phyloP scores from a whole-genome alignment of 2,888 invertebrate genomes.

The Gastracanthus pulcherrimus region DNA sequence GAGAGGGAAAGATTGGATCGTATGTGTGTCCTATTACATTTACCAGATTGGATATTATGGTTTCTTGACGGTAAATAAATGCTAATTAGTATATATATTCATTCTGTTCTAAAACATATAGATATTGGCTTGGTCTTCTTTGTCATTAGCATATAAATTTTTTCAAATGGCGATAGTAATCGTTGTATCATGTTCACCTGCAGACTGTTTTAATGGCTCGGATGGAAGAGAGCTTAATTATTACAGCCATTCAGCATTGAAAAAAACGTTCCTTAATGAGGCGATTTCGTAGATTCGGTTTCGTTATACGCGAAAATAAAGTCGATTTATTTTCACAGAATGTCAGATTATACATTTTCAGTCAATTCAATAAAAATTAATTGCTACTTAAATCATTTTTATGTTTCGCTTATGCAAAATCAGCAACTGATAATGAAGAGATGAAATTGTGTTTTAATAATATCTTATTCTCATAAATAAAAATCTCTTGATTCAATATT shows the following conservation, averaged over 20 bases:
- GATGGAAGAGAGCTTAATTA: conserved; percentile 30
- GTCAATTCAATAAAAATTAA: background rate
- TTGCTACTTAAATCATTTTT: conserved; percentile 15
- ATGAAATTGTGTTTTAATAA: too few relatives aligned
- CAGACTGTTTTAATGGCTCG: background rate
- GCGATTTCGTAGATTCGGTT: conserved; percentile 66
- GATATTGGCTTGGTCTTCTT: conserved; percentile 1
- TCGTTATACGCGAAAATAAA: conserved; percentile 61
- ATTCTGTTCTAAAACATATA: background rate
- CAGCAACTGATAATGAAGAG: too few relatives aligned
- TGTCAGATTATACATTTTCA: background rate
- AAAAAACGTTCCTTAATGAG: conserved; percentile 66
- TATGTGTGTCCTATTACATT: background rate
- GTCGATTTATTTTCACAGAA: conserved; percentile 65
- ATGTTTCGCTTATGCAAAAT: too few relatives aligned
- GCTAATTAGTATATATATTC: background rate
- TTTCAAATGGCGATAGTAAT: conserved; percentile 17
- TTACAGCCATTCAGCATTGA: background rate
- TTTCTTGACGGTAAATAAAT: background rate
- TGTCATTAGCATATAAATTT: conserved; percentile 31
- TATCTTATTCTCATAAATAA: too few relatives aligned
- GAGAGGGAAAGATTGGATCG: background rate
- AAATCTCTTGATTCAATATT: too few relatives aligned
- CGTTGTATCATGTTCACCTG: conserved; percentile 12
- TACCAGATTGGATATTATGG: background rate